Evolutionary conservation across 37 sponge, comb jelly and placozoan species (phyloP).

Genomic region (Cliona cf. orientalis): DNA sequence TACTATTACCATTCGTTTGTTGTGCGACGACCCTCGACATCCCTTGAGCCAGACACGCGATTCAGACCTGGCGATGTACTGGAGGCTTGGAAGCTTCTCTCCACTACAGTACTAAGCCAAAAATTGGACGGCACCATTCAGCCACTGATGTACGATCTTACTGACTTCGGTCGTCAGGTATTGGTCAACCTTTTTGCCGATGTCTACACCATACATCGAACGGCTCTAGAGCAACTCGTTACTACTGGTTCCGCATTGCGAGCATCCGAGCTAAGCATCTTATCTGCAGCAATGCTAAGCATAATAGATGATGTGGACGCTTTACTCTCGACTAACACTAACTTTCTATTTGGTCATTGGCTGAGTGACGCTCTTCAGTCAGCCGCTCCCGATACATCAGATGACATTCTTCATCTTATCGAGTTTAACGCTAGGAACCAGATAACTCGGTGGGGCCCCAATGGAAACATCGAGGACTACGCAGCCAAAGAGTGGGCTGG

Average conservation of each 20-base stretch:
- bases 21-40: slow-evolving; percentile 5
- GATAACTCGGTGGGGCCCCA: slow-evolving; percentile 76
- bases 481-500: slow-evolving; percentile 74
- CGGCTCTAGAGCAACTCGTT: neutral
- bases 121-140: slow-evolving; percentile 15
- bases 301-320: slow-evolving; percentile 39
- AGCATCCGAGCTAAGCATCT: too few species aligned
- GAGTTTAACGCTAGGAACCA: slow-evolving; percentile 82
- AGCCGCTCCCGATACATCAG: neutral
- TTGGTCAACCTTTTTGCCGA: slow-evolving; percentile 43
- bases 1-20: slow-evolving; percentile 28
- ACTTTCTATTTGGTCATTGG: slow-evolving; percentile 65
- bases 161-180: slow-evolving; percentile 53
- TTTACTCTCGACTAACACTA: slow-evolving; percentile 39
- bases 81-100: slow-evolving; percentile 24
- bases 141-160: slow-evolving; percentile 55
- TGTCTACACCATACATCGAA: slow-evolving; percentile 10
- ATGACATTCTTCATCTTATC: neutral
- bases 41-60: neutral
- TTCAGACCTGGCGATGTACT: slow-evolving; percentile 5
- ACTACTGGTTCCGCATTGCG: too few species aligned
- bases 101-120: neutral
- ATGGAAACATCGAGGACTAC: slow-evolving; percentile 65
- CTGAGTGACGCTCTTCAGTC: slow-evolving; percentile 42
- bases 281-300: slow-evolving; percentile 7